These are phyloP conservation scores for Nerophis ophidion DNA, from an alignment of 2,113 vertebrate genomes.

Conservation along the genomic window DNA sequence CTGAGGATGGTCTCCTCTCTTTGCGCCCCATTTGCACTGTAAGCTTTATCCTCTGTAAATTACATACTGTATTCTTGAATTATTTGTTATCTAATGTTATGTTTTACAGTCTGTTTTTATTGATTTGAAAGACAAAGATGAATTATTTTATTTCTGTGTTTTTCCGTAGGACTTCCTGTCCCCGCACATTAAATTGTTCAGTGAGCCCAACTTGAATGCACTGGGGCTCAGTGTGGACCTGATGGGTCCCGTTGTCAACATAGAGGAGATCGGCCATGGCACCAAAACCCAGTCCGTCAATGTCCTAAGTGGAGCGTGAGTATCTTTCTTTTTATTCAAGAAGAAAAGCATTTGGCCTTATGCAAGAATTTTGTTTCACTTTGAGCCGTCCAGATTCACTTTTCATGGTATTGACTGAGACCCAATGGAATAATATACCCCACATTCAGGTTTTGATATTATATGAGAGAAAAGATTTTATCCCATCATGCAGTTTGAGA, in stretches of 20 bases:
- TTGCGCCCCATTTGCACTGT: slow-evolving; percentile 81
- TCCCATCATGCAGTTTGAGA: slow-evolving; percentile 2
- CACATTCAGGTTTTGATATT: not conserved
- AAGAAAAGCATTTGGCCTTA: not conserved
- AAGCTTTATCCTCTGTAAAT: slow-evolving; percentile 48
- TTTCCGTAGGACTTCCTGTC: slow-evolving; percentile 77
- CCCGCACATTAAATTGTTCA: slow-evolving; percentile 85
- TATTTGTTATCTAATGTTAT: not conserved
- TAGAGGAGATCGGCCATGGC: slow-evolving; percentile 80
- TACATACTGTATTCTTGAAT: too few relatives aligned
- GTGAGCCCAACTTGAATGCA: slow-evolving; percentile 76
- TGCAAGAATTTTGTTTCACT: not conserved
- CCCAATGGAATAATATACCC: not conserved
- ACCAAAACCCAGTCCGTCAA: slow-evolving; percentile 82
- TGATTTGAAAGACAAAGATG: too few relatives aligned
- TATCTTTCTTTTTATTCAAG: slow-evolving; percentile 23
- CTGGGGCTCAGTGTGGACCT: slow-evolving; percentile 78
- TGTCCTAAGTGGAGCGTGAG: slow-evolving; percentile 88
- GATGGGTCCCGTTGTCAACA: slow-evolving; percentile 78
- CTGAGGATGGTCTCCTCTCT: slow-evolving; percentile 73
- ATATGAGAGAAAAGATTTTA: not conserved
- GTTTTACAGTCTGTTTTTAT: not conserved
- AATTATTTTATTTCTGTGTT: not conserved
- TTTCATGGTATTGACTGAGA: too few relatives aligned
- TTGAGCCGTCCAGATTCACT: not conserved